Evolutionary conservation across 1,140 invertebrate genomes (phyloP), one percentile per base, ranked within the genome.

Genomic region (Belonocnema kinseyi): DNA sequence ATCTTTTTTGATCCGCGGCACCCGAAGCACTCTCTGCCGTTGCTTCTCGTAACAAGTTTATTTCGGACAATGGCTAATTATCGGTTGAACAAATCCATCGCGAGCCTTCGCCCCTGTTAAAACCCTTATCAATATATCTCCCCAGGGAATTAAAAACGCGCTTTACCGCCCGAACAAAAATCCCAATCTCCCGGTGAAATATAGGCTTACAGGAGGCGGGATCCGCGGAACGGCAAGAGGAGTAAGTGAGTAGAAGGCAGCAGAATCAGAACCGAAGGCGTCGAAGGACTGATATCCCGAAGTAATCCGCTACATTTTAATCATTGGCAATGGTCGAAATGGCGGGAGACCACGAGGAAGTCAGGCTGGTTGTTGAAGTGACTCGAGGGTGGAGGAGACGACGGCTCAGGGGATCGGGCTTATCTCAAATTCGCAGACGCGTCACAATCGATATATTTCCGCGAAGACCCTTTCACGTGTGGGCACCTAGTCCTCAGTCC

Each of bases 401-500:
- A 33, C 61, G 80, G 81, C 78, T 80, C 75, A 81, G 75, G 76
- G 81, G 84, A 83, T 84, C 85, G 80, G 76, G 87, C 88, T 91
- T 91, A 91, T 91, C 90, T 88, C 85, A 70, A 87, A 87, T 80
- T 89, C 87, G 85, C 87, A 90, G 88, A 90, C 89, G 88, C 87
- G 87, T 90, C 88, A 85, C 88, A 89, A 91, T 91, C 90, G 88
- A 91, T 91, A 88, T 87, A 88, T 89, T 84, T 88, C 86, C 86
- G 85, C 85, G 86, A 73, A 82, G 83, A 54, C 81, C 50, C 61
- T 52, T 77, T 46, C 58, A 21, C 58, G 6, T 50, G 46, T 70
- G 70, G 70, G 61, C 73, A 70, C 72, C 33, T 66, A 33, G 46
- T 58, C 74, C 80, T 51, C 46, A 53, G 50, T 71, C 46, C 73